A percentile compares a stretch with the other conserved stretches of the same genome.
These are phyloP conservation scores for Mus spretus DNA, from an alignment of 2,797 vertebrate species.

Conservation along the genomic window DNA sequence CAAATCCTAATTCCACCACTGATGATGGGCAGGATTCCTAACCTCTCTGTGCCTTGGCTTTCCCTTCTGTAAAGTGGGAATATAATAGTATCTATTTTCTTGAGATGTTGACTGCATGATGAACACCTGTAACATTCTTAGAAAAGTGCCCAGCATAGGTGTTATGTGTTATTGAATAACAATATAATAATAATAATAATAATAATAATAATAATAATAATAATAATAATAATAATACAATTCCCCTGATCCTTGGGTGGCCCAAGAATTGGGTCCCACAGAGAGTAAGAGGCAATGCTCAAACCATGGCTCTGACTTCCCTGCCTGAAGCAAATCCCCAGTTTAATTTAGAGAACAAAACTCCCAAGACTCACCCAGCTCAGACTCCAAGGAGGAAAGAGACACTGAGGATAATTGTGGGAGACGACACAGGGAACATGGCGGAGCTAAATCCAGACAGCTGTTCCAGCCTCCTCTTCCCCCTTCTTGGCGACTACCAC, in stretches of 20 bases:
- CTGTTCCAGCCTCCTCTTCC: not conserved
- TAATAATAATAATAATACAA: not conserved
- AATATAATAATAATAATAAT: not conserved
- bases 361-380: not conserved
- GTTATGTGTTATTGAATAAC: too few species aligned
- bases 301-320: not conserved
- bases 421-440: fast-evolving
- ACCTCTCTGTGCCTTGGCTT: not conserved
- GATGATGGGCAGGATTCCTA: not conserved
- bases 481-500: too few species aligned
- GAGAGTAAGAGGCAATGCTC: not conserved
- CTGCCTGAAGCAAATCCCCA: not conserved
- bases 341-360: not conserved
- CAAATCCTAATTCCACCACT: not conserved
- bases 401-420: not conserved
- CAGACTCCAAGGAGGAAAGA: not conserved
- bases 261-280: not conserved
- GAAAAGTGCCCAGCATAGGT: not conserved
- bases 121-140: not conserved
- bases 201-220: not conserved
- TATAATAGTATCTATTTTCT: not conserved
- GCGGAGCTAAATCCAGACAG: not conserved
- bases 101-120: not conserved
- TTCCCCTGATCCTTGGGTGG: not conserved
- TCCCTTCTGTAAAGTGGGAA: not conserved